Evolutionary conservation across 2,113 vertebrate genomes (phyloP), one percentile per base, ranked within the genome.

Genomic region (Eudyptes chrysolophus): DNA sequence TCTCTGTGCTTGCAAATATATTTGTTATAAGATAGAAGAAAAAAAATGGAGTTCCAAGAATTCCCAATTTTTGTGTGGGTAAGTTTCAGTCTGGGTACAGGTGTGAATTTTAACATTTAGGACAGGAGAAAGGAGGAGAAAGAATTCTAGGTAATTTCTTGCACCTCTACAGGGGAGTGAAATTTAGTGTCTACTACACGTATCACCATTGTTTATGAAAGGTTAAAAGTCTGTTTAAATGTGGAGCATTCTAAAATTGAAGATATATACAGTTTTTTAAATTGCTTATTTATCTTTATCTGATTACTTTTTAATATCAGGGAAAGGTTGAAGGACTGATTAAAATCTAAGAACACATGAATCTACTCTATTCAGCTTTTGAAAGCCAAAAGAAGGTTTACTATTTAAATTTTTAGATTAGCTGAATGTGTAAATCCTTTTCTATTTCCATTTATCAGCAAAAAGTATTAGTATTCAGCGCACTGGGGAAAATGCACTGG

Each of bases 361-460:
- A 81, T 74, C 32, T 86, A 52, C 17, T 62, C 12, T 77, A 62
- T 84, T 84, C 65, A 76, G 48, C 48, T 84, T 81, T 82, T 75
- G 48, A 94, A 84, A 57, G 19, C 13, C 46, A 69, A 72, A 82
- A 80, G 52, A 55, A 83, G 79, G 92, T 89, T 89, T 91, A 40
- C 5, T 82, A 71, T 91, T 95, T 87, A 42, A 71, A 65, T 52
- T 76, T 92, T 91, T 66, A 78, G n/a, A 78, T 89, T 71, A 82
- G 22, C 44, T 84, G 34, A 82, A 78, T 38, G 13, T 57, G 10
- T 60, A 89, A 95, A 91, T 84, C 17, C 17, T 75, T 87, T 94
- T 87, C 48, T 86, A 46, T 9, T 94, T 84, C 30, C 13, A n/a
- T 86, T 87, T 87, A 86, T 84, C 42, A 75, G 68, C 10, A 84